These are phyloP conservation scores for Neopipo cinnamomea DNA, from an alignment of 2,113 vertebrate genomes.

Conservation along the genomic window DNA sequence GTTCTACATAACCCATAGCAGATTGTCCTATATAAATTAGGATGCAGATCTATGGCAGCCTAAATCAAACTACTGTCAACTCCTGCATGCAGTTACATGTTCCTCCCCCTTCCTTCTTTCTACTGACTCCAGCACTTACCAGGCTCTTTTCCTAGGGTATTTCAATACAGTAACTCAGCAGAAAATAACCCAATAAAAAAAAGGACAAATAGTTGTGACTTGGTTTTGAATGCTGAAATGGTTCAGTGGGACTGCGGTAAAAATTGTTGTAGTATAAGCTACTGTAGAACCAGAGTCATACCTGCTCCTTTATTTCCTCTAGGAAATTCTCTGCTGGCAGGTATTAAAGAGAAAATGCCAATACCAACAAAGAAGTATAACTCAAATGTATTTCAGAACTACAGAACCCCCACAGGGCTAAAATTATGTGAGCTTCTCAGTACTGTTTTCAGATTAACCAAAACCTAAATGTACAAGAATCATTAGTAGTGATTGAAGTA, in stretches of 20 bases:
- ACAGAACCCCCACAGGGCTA: neutral
- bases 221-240: neutral
- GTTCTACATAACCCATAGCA: neutral
- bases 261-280: neutral
- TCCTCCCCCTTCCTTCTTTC: neutral
- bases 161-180: neutral
- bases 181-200: neutral
- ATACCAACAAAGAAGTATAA: neutral
- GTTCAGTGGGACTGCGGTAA: neutral
- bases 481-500: neutral
- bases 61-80: neutral
- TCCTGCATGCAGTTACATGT: neutral
- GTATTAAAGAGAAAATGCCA: neutral
- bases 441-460: neutral
- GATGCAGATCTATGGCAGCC: neutral
- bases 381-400: neutral
- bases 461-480: neutral
- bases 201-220: neutral
- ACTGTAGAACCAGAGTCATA: neutral
- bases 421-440: neutral
- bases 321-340: neutral
- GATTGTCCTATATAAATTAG: neutral
- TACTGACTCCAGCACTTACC: neutral
- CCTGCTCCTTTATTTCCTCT: neutral
- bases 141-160: neutral